Conservation (phyloP, 2,113 vertebrate genomes). For the Mirounga angustirostris region DNA sequence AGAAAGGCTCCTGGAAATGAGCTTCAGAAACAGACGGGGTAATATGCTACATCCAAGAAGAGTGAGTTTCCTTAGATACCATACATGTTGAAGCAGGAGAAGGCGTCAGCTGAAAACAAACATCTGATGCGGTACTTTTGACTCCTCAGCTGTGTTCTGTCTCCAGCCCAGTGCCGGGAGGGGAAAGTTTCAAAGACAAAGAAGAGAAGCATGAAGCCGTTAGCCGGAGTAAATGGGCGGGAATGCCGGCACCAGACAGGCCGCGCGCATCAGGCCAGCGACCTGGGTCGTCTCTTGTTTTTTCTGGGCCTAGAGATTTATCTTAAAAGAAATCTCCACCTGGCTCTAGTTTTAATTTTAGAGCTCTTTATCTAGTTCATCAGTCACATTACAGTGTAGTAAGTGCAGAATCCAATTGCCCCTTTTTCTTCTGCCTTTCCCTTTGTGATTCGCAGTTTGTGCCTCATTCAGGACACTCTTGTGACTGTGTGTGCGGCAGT, state of each 20-base stretch:
- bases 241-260: background rate
- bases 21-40: conserved; percentile 47
- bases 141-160: background rate
- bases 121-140: background rate
- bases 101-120: conserved; percentile 30
- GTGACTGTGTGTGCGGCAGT: background rate
- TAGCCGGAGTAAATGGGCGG: background rate
- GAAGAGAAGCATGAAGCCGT: background rate
- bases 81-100: background rate
- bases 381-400: background rate
- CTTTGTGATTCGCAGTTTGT: conserved; percentile 9
- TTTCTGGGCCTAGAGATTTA: conserved; percentile 54
- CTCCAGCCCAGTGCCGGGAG: background rate
- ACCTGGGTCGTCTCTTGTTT: background rate
- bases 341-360: conserved; percentile 65
- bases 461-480: background rate
- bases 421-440: background rate
- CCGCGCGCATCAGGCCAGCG: background rate
- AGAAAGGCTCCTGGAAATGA: conserved; percentile 63
- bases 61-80: background rate
- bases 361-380: conserved; percentile 39
- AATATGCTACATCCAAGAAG: conserved; percentile 1
- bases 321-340: conserved; percentile 31
- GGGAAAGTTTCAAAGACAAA: conserved; percentile 16
- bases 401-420: background rate